Conservation (phyloP, 2,113 vertebrate species). For the Spheniscus mendiculus region DNA sequence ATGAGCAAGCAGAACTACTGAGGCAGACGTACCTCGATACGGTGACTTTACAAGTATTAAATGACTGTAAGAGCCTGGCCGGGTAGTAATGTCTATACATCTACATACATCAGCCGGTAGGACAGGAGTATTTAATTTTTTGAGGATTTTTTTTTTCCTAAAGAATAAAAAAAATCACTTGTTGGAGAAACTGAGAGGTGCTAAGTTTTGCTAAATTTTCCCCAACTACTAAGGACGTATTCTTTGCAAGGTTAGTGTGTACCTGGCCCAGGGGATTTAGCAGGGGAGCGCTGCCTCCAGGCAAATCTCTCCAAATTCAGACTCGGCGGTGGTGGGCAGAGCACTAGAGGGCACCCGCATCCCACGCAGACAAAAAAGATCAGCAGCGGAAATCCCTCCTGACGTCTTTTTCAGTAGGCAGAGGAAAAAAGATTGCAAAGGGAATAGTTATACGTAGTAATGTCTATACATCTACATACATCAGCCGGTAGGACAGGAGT, state of each 20-base stretch:
- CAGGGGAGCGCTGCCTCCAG: not conserved
- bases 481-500: accelerated
- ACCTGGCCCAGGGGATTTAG: not conserved
- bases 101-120: too few species aligned
- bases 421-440: not conserved
- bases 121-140: accelerated
- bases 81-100: accelerated
- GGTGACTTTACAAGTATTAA: accelerated
- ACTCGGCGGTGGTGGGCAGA: accelerated
- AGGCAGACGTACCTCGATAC: accelerated
- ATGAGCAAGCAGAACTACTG: not conserved
- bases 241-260: not conserved
- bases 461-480: accelerated
- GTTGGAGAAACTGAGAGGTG: not conserved
- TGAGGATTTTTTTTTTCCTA: accelerated
- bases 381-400: not conserved
- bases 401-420: not conserved
- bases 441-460: not conserved
- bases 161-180: not conserved
- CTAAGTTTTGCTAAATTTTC: not conserved
- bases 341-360: slow-evolving; percentile 58
- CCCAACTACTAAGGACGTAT: not conserved
- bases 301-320: not conserved
- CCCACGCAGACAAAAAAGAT: not conserved
- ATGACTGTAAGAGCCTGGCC: not conserved